phyloP scores from a whole-genome alignment of 2,888 invertebrate genomes.

The Metopia argyrocephala region DNA sequence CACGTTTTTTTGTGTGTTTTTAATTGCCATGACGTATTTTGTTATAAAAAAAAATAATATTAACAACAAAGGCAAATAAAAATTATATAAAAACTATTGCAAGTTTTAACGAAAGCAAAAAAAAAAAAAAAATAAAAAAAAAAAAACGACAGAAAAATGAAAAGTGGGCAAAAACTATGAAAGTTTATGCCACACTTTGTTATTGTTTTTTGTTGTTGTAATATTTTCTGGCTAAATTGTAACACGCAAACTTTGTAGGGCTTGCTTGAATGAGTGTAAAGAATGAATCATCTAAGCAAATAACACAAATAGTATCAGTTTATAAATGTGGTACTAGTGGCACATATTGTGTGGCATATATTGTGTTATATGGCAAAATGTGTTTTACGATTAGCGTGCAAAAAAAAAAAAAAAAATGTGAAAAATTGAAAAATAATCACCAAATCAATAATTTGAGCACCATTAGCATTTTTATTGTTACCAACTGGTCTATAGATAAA shows the following conservation, averaged over 20 bases:
- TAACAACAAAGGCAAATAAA: conserved; percentile 4
- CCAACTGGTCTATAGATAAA: too few species aligned
- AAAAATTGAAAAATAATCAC: neutral
- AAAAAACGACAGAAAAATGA: neutral
- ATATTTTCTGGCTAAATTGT: neutral
- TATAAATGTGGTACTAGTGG: neutral
- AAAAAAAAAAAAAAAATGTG: neutral
- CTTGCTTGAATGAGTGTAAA: neutral
- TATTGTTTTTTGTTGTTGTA: neutral
- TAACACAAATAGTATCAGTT: neutral
- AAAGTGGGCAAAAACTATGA: conserved; percentile 9
- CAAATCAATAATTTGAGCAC: conserved; percentile 42
- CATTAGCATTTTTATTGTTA: neutral
- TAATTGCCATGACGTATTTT: conserved; percentile 64
- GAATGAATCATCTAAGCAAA: conserved; percentile 24
- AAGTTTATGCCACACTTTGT: conserved; percentile 12
- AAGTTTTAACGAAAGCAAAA: neutral
- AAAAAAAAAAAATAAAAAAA: neutral
- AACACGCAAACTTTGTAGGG: conserved; percentile 41
- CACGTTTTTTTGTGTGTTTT: conserved; percentile 1
- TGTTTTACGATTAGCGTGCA: neutral
- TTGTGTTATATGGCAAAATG: neutral
- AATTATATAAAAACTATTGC: conserved; percentile 27
- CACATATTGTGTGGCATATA: neutral
- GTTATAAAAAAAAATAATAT: neutral